Percentiles rank a stretch among this genome's conserved stretches.
Evolutionary conservation across 2,888 invertebrate species (phyloP).

Genomic region (Catocala sponsa): DNA sequence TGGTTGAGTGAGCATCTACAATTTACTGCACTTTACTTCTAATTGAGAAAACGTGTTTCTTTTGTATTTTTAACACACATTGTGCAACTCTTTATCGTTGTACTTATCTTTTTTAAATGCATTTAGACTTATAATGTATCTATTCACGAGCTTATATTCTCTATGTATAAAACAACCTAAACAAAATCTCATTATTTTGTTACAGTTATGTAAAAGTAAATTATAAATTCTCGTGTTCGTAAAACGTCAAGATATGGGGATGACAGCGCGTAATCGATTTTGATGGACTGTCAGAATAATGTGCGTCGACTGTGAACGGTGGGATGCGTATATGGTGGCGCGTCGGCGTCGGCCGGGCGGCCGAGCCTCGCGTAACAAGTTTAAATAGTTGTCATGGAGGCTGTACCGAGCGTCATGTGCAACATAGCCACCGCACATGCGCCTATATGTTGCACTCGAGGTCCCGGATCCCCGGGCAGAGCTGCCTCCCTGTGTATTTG

Average conservation of each 20-base stretch:
- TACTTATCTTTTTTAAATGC: conserved; percentile 10
- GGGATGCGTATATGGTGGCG: background rate
- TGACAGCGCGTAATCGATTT: conserved; percentile 42
- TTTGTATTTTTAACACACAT: conserved; percentile 5
- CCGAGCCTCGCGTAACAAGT: conserved; percentile 28
- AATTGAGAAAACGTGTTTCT: conserved; percentile 25
- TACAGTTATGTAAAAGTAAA: background rate
- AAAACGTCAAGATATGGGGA: conserved; percentile 11
- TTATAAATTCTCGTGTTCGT: conserved; percentile 11
- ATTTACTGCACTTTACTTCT: conserved; percentile 45
- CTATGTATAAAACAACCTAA: background rate
- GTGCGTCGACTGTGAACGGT: conserved; percentile 35
- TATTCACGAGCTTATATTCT: background rate
- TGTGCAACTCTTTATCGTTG: conserved; percentile 4
- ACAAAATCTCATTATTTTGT: background rate
- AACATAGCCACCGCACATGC: conserved; percentile 4
- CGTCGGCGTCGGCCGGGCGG: too few species aligned
- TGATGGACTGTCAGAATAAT: conserved; percentile 48
- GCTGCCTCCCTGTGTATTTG: conserved; percentile 20
- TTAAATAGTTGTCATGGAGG: conserved; percentile 51
- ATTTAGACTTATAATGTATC: background rate
- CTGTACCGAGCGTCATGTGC: conserved; percentile 29
- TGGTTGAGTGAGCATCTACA: conserved; percentile 77
- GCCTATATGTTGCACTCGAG: conserved; percentile 14
- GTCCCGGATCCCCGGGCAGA: conserved; percentile 25